Percentiles rank a stretch among this genome's conserved stretches.
These are phyloP conservation scores for Tiliqua scincoides DNA, from an alignment of 2,113 vertebrate genomes.

Conservation along the genomic window DNA sequence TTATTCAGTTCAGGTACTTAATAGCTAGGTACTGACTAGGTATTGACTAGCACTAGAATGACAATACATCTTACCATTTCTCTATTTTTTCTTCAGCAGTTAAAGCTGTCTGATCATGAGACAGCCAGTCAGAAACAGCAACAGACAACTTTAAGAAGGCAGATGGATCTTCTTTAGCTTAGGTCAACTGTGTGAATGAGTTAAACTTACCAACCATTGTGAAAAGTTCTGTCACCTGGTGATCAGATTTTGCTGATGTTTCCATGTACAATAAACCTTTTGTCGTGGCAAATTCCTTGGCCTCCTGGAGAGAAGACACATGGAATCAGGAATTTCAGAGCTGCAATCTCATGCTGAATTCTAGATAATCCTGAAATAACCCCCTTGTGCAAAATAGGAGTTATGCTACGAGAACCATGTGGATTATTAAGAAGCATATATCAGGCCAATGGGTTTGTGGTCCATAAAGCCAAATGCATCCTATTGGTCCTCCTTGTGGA, in stretches of 20 bases:
- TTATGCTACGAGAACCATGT: background rate
- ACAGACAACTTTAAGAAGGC: background rate
- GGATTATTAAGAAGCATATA: too few relatives aligned
- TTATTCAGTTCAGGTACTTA: too few relatives aligned
- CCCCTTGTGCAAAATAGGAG: background rate
- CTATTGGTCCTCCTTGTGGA: background rate
- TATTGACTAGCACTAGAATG: too few relatives aligned
- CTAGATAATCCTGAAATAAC: background rate
- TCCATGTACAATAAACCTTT: constrained; percentile 77
- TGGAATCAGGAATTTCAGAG: background rate
- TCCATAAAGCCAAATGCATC: background rate
- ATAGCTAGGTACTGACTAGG: too few relatives aligned
- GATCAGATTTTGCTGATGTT: constrained; percentile 77
- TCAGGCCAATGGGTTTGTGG: background rate
- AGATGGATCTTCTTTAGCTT: background rate
- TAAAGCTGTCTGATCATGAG: too few relatives aligned
- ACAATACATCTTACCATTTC: too few relatives aligned
- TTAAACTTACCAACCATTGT: constrained; percentile 69
- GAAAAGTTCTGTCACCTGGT: constrained; percentile 74
- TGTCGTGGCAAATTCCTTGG: constrained; percentile 71
- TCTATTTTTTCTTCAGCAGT: too few relatives aligned
- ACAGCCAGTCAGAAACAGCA: too few relatives aligned
- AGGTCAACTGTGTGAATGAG: background rate
- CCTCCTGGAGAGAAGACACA: constrained; percentile 73
- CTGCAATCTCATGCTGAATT: too few relatives aligned